Evolutionary conservation across 2,888 invertebrate genomes (phyloP).

Genomic region (Lathronympha strigana): DNA sequence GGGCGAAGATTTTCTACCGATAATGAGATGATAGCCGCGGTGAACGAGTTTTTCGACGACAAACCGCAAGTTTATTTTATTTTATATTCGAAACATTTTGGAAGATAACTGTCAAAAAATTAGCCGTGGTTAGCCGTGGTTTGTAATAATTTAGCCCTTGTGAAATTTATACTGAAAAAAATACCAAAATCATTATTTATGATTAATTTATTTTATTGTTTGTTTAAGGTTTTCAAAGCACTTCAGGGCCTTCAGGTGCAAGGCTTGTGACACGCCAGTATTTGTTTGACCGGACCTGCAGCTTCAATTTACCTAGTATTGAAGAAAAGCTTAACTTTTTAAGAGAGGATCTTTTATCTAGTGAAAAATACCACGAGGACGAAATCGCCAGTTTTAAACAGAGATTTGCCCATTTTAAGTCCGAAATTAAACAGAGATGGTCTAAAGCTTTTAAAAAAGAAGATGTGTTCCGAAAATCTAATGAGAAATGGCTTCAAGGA

Average conservation of each 20-base stretch:
- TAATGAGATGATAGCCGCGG: no score
- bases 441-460: conserved; percentile 11
- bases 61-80: no score
- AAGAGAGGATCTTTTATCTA: background rate
- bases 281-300: conserved; percentile 7
- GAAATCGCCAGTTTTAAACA: conserved; percentile 4
- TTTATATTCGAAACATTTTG: background rate
- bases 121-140: background rate
- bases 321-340: conserved; percentile 11
- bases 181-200: background rate
- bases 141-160: background rate
- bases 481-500: background rate
- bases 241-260: conserved; percentile 8
- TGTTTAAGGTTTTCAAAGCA: conserved; percentile 12
- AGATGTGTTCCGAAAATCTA: background rate
- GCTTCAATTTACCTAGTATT: background rate
- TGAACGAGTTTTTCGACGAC: no score
- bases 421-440: conserved; percentile 15
- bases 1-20: no score
- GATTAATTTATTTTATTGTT: conserved; percentile 12
- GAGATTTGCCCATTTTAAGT: conserved; percentile 7
- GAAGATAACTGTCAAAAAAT: background rate
- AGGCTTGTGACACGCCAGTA: conserved; percentile 17
- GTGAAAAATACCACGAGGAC: conserved; percentile 9
- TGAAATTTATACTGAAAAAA: background rate